A percentile compares a stretch with the other conserved stretches of the same genome.
Evolutionary conservation across 2,888 invertebrate species (phyloP).

Genomic region (Smittia sp.): DNA sequence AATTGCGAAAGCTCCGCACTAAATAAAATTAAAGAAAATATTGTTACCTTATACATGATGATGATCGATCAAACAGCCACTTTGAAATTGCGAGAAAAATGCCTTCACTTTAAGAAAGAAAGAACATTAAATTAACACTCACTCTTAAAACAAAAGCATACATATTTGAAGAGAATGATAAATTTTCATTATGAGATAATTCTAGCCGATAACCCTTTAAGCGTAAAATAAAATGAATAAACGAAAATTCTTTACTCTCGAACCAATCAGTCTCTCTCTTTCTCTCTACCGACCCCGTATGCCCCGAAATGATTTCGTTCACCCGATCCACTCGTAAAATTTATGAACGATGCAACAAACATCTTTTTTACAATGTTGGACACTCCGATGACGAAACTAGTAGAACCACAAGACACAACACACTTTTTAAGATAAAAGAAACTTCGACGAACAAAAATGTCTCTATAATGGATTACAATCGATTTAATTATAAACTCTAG

Average conservation of each 20-base stretch:
- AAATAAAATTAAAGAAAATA: constrained; percentile 24
- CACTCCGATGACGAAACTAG: background rate
- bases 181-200: background rate
- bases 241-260: background rate
- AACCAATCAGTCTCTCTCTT: background rate
- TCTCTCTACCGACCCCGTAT: background rate
- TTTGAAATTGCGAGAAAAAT: constrained; percentile 29
- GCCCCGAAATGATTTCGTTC: background rate
- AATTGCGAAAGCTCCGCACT: background rate
- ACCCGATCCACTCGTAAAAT: too few relatives aligned
- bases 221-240: background rate
- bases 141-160: background rate
- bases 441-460: constrained; percentile 4
- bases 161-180: constrained; percentile 10
- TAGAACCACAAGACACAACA: background rate
- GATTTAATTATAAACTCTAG: constrained; percentile 32
- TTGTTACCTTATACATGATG: constrained; percentile 37
- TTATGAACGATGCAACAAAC: background rate
- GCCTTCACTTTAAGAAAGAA: constrained; percentile 36
- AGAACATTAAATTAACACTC: constrained; percentile 1
- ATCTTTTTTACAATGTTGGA: background rate
- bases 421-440: background rate
- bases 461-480: constrained; percentile 32
- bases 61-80: constrained; percentile 28
- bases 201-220: constrained; percentile 22